Base-by-base conservation (phyloP, 2,113 vertebrate genomes). In the Lepidothrix coronata region DNA sequence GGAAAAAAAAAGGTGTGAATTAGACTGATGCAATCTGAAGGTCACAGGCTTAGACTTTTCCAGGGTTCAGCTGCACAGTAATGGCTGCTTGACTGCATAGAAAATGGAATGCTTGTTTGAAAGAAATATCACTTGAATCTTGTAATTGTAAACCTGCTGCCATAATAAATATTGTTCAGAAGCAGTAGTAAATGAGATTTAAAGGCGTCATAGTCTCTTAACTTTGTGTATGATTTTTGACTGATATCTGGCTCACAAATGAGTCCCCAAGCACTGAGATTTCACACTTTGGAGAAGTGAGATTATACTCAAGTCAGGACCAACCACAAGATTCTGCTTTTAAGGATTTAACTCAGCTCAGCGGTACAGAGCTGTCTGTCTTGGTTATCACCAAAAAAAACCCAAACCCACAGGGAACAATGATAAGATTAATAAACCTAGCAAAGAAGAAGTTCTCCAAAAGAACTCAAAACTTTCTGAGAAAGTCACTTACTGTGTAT, bases 381-480 rank as follows among this genome's bases (percentile, higher is more conserved):
- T 55, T 81, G 46, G 35, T 94, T 70, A 41, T 57, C 67, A 79
- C 31, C 7, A 25, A 20, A 78, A 71, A 58, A 18, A 5, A 0
- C 0, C 9, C 14, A 19, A n/a, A 65, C 3, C 2, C 33, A 35
- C 52, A 14, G 25, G 27, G 14, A 61, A 18, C 41, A 73, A 24
- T 25, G 58, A 19, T 39, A 46, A 83, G 18, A 27, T 71, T 54
- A 31, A 77, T 75, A 80, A 89, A 81, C 31, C 8, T 27, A 67
- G 48, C 41, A 67, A 54, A 77, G 88, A 55, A 91, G 51, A 92
- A 95, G 63, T 91, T 93, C 55, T 61, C 44, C 39, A n/a, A 27
- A 93, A 51, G 27, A 80, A 48, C 52, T 68, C 49, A 15, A 92
- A 75, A 95, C 93, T 97, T 95, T n/a, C 28, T 44, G 61, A 75